Evolutionary conservation across 2,888 invertebrate genomes (phyloP).

Genomic region (Coecobrya sp.): DNA sequence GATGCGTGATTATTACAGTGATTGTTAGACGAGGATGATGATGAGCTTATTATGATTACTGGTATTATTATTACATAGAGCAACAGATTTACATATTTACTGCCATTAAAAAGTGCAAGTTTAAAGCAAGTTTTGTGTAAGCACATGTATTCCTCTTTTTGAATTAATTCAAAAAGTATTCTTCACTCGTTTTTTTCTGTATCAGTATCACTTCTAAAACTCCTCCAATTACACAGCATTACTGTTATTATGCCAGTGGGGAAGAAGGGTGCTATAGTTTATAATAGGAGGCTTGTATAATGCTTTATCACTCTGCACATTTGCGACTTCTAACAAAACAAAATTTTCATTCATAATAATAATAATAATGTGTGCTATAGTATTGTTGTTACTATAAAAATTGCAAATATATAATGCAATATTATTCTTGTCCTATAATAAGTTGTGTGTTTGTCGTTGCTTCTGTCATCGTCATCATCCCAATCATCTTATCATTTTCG

Average conservation of each 20-base stretch:
- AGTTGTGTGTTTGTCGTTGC: neutral
- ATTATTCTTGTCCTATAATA: slow-evolving; percentile 21
- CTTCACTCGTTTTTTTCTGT: slow-evolving; percentile 8
- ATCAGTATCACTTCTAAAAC: slow-evolving; percentile 24
- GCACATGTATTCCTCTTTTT: slow-evolving; percentile 16
- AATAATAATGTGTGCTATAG: neutral
- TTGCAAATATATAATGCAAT: slow-evolving; percentile 6
- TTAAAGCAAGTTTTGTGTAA: neutral
- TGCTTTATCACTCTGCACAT: slow-evolving; percentile 6
- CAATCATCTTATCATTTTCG: neutral
- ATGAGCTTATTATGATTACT: slow-evolving; percentile 47
- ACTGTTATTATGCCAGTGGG: neutral
- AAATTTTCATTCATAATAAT: neutral
- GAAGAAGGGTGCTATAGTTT: slow-evolving; percentile 39
- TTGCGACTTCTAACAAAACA: neutral
- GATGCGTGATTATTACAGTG: slow-evolving; percentile 31
- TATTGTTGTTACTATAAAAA: slow-evolving; percentile 11
- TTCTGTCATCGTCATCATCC: neutral
- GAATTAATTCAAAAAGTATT: slow-evolving; percentile 14
- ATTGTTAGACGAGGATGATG: slow-evolving; percentile 33
- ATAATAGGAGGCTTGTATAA: slow-evolving; percentile 47
- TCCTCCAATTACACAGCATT: slow-evolving; percentile 19
- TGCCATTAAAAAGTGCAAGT: slow-evolving; percentile 6
- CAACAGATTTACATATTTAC: slow-evolving; percentile 38
- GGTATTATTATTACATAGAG: slow-evolving; percentile 20